Conservation (phyloP, 2,113 vertebrate genomes). For the Tympanuchus pallidicinctus region DNA sequence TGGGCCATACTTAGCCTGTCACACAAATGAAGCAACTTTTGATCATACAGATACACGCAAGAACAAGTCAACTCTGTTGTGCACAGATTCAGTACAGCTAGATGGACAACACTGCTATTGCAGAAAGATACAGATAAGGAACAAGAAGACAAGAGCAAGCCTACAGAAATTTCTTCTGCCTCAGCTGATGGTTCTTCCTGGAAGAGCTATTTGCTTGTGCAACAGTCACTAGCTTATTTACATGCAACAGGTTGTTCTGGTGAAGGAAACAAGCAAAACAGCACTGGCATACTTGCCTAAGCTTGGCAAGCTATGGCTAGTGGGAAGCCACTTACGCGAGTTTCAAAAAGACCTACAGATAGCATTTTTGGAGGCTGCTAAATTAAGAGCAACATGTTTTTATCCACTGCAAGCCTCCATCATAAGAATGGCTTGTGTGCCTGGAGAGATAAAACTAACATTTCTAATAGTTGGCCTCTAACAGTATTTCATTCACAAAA, state of each 20-base stretch:
- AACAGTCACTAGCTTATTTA: neutral
- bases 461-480: neutral
- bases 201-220: neutral
- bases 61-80: neutral
- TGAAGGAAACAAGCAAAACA: neutral
- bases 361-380: rapidly evolving
- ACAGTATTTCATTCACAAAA: neutral
- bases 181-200: neutral
- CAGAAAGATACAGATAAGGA: neutral
- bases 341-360: neutral
- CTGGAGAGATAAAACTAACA: neutral
- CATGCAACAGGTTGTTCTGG: neutral
- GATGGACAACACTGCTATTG: neutral
- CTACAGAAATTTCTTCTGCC: neutral
- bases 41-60: neutral
- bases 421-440: neutral
- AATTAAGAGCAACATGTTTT: neutral
- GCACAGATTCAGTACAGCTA: neutral
- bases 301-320: neutral
- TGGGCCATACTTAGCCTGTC: neutral
- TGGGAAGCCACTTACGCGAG: neutral
- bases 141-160: neutral
- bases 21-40: neutral
- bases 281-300: neutral
- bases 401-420: neutral